Evolutionary conservation across 2,113 vertebrate genomes (phyloP), one percentile per base, ranked within the genome.

Genomic region (Halichoeres trimaculatus): DNA sequence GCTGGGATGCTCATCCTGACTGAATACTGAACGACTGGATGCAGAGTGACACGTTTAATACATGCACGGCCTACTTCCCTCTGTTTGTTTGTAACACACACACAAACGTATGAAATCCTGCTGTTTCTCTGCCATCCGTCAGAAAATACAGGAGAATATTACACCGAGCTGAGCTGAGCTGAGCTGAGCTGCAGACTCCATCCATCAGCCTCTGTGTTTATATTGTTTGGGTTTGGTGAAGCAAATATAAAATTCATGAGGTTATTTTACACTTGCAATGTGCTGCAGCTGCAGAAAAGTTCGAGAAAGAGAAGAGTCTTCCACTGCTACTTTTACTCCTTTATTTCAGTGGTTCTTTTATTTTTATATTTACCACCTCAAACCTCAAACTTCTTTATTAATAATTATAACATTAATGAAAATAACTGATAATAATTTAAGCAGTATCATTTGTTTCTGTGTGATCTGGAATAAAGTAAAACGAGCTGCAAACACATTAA

Each of bases 31-130:
- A 76, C 66, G 47, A 80, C 67, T 0, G 0, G 23, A 22, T 43
- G 55, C 17, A 19, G 54, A 63, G 20, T 71, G 65, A 73, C 67
- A 82, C 85, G 57, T 76, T 59, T 81, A 53, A 80, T 78, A 73
- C 48, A 76, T 40, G 64, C 60, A 20, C 17, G 19, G 38, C 47
- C 26, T 11, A 3, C 19, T 36, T 11, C 53, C 7, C 76, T 67
- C 74, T 53, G 41, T 43, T 16, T 54, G 57, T 34, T 75, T 65
- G 14, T 51, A 45, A 16, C 50, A 38, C 6, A 14, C 47, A 16
- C 23, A 14, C 50, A 17, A 1, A 45, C 24, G 9, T 34, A 2
- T 16, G 23, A 10, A 14, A 45, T 19, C 30, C 43, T 22, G 17
- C 14, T 65, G 17, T 74, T 50, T 60, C 57, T 8, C 19, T 13